Percentiles rank a stretch among this genome's conserved stretches.
phyloP scores from a whole-genome alignment of 2,888 invertebrate genomes.

The Drosophila anceps region DNA sequence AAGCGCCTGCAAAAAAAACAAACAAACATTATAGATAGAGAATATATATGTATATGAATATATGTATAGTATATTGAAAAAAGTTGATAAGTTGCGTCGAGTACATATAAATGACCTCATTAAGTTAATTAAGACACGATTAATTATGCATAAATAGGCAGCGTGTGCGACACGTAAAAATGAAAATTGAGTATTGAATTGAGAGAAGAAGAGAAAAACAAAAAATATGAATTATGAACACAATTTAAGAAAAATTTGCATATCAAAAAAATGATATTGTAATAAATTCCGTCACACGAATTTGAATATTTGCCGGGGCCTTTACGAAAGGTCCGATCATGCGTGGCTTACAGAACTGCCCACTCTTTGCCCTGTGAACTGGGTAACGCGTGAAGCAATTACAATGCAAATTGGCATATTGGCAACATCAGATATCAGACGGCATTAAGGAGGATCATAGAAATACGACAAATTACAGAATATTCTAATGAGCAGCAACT shows the following conservation, averaged over 20 bases:
- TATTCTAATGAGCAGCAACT: too few species aligned
- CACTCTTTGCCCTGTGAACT: conserved; percentile 14
- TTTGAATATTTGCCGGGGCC: background rate
- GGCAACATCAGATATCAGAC: background rate
- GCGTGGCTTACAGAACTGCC: background rate
- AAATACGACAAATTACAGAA: background rate
- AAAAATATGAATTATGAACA: conserved; percentile 9
- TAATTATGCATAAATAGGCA: conserved; percentile 47
- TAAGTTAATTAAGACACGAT: conserved; percentile 59
- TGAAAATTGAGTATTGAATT: conserved; percentile 22
- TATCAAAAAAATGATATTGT: conserved; percentile 29
- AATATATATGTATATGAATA: background rate
- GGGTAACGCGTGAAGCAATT: conserved; percentile 21
- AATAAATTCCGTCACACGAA: conserved; percentile 24
- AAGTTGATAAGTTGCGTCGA: conserved; percentile 28
- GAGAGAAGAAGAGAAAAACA: background rate
- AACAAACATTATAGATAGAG: conserved; percentile 12
- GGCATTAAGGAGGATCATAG: background rate
- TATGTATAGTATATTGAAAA: conserved; percentile 10
- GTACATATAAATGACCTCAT: conserved; percentile 67
- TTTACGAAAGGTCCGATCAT: background rate
- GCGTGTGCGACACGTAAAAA: conserved; percentile 41
- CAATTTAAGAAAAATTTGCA: conserved; percentile 38
- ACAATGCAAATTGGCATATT: conserved; percentile 3
- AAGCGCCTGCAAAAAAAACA: conserved; percentile 88